Base-by-base conservation (phyloP, 2,113 vertebrate genomes). In the Macquaria australasica region DNA sequence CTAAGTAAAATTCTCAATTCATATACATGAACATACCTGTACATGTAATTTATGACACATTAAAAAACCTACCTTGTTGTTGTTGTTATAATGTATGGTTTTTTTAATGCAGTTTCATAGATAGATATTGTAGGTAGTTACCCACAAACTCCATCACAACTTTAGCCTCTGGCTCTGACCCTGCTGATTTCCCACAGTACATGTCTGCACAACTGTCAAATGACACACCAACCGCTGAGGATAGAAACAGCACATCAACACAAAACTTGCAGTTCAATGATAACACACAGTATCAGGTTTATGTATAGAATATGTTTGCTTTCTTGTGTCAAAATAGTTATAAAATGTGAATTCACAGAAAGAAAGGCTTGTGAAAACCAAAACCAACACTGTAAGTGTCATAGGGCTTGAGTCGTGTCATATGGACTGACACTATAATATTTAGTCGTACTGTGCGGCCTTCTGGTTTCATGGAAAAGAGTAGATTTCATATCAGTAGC, bases 141-240 rank as follows among this genome's bases (percentile, higher is more conserved):
- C 88, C 88, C 14, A 96, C 77, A 45, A 96, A 92, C 11, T 89
- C 80, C 45, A 93, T 92, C 72, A 96, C 86, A n/a, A 94, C 95
- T 85, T 70, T 86, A 0, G 94, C 93, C 78, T 97, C 94, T 2
- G 94, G 93, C 85, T 97, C 96, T 14, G 95, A 96, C 56, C 73
- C 90, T 31, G 95, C 86, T 82, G 81, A 91, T 20, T 37, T 82
- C 37, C 96, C 95, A 90, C 96, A 96, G 85, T 95, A 96, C 1
- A 28, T 67, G 68, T 86, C 11, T 50, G 86, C 67, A 53, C 86
- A 87, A 64, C 95, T 96, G 88, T 96, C 64, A 69, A 56, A 89
- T 39, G 95, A 96, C 67, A 94, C 75, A 1, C 96, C 94, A 12
- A 88, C 10, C 84, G 66, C 96, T 89, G 77, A 50, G 45, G 71